Evolutionary conservation across 2,113 vertebrate genomes (phyloP).

Genomic region (Dicaeum eximium): DNA sequence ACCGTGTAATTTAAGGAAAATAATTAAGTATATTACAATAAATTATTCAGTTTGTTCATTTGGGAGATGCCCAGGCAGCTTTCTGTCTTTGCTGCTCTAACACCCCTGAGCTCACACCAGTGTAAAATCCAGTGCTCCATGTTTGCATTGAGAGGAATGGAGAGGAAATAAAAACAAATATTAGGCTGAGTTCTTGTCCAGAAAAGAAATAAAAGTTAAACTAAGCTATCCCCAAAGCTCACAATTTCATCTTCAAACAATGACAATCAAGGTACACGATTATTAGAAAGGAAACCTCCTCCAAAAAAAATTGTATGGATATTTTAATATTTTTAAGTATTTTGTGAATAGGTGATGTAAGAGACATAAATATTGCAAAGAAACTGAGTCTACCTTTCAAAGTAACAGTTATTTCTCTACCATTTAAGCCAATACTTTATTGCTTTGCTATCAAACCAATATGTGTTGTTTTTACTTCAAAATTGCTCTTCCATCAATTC

Average conservation of each 20-base stretch:
- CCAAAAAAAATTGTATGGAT: background rate
- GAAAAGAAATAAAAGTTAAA: background rate
- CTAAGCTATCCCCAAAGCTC: background rate
- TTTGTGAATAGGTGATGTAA: background rate
- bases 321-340: background rate
- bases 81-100: background rate
- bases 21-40: background rate
- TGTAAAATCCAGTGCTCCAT: background rate
- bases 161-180: background rate
- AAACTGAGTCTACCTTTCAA: background rate
- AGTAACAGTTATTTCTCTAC: background rate
- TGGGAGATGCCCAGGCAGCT: background rate
- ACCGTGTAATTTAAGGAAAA: background rate
- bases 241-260: background rate
- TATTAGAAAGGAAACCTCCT: background rate
- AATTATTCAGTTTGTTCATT: background rate
- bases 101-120: background rate
- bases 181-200: background rate
- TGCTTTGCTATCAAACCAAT: background rate
- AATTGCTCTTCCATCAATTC: background rate
- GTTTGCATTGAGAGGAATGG: background rate
- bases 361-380: background rate
- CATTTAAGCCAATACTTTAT: background rate
- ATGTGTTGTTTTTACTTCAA: background rate
- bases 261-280: background rate